Evolutionary conservation across 2,888 invertebrate genomes (phyloP), one percentile per base, ranked within the genome.

Genomic region (Chaetogeoica ovagalla): DNA sequence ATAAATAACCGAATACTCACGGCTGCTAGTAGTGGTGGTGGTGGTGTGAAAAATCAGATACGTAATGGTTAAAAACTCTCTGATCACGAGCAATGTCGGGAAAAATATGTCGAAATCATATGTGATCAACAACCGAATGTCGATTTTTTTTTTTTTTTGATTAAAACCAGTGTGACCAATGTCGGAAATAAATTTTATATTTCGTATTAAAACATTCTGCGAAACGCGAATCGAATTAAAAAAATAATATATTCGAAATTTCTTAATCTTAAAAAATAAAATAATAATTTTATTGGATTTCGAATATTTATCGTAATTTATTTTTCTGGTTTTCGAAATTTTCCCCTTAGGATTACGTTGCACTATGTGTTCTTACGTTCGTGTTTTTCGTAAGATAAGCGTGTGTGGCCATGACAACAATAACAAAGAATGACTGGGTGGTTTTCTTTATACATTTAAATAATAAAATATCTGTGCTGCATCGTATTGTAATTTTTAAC

Each of bases 361-460:
- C 48, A 48, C 13, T 9, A 15, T 13, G 15, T 48, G n/a, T 30
- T 55, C 19, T 19, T 55, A 52, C 17, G n/a, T 55, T 39, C 17
- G 15, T 55, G n/a, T 23, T 57, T 43, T 43, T n/a, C 30, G 4
- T 30, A 30, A 65, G 75, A 75, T 75, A 75, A 75, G 66, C 23
- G 55, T 75, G 77, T 70, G 77, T 70, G 77, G 77, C 55, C 70
- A 79, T 79, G 77, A 79, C 77, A 79, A 79, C 77, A 79, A 79
- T 62, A 79, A 79, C 77, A 79, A 70, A 70, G 77, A 79, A 79
- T 79, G 77, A 79, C 77, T 79, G 70, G 55, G 70, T 79, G 62
- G 62, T 79, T 79, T 79, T 79, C 62, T 79, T 70, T 71, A 70
- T 55, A 30, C 30, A 55, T 79, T 77, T 62, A 70, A 77, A 77